Conservation (phyloP, 2,888 invertebrate species). For the Calameuta filiformis region DNA sequence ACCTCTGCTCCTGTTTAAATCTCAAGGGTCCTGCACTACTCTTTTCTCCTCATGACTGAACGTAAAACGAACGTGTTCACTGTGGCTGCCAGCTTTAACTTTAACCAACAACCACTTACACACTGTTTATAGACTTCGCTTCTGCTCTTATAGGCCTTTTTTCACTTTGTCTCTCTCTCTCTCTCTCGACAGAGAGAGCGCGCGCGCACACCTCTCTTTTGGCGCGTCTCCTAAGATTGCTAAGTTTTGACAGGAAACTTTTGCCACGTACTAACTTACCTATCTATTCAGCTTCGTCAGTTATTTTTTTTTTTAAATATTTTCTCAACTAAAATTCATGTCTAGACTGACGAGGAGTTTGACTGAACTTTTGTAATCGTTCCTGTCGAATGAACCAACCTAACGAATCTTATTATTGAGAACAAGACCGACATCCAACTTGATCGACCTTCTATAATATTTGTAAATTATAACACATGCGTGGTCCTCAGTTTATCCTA, state of each 20-base stretch:
- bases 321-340: background rate
- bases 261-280: background rate
- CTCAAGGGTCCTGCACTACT: no score
- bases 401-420: background rate
- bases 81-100: no score
- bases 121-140: no score
- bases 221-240: background rate
- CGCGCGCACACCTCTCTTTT: background rate
- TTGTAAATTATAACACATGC: background rate
- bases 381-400: background rate
- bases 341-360: background rate
- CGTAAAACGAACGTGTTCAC: no score
- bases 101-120: no score
- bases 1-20: no score
- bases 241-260: background rate
- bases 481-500: background rate
- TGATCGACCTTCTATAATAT: background rate
- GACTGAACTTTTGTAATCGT: background rate
- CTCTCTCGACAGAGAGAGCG: background rate
- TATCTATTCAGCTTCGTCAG: background rate
- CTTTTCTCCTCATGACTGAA: no score
- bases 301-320: background rate
- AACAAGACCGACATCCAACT: background rate
- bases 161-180: no score
- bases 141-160: no score